A percentile compares a stretch with the other conserved stretches of the same genome.
phyloP scores from a whole-genome alignment of 2,113 vertebrate genomes.

The Cygnus atratus region DNA sequence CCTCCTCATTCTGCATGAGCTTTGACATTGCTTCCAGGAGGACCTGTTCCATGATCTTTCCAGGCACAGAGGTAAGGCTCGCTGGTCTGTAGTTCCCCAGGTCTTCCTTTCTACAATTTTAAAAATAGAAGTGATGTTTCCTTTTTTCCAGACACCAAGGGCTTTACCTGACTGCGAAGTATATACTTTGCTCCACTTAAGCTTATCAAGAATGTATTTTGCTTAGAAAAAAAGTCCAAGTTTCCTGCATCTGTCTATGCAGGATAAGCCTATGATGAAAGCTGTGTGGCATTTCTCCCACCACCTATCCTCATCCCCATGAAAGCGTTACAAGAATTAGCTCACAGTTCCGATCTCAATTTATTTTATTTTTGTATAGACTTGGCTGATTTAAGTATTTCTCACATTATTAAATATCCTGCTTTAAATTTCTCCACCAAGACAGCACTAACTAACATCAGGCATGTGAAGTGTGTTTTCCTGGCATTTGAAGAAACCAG shows the following conservation, averaged over 20 bases:
- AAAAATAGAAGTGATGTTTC: too few species aligned
- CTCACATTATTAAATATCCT: conserved; percentile 18
- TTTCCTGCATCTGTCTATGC: not conserved
- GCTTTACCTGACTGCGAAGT: not conserved
- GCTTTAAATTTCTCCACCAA: not conserved
- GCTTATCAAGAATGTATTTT: not conserved
- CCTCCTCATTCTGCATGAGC: too few species aligned
- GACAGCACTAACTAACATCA: not conserved
- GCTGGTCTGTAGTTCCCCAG: too few species aligned
- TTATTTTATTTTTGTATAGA: not conserved
- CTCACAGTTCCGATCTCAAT: not conserved
- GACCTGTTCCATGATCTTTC: too few species aligned
- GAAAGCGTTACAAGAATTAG: conserved; percentile 8
- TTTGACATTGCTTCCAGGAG: too few species aligned
- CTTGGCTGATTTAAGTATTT: conserved; percentile 22
- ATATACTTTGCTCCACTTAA: not conserved
- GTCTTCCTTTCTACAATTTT: too few species aligned
- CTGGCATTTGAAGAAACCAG: not conserved
- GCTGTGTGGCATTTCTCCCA: not conserved
- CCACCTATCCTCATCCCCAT: not conserved
- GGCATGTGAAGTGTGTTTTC: not conserved
- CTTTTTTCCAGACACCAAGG: too few species aligned
- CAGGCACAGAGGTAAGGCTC: too few species aligned
- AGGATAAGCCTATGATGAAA: conserved; percentile 12
- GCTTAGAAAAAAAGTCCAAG: not conserved